A percentile compares a stretch with the other conserved stretches of the same genome.
These are phyloP conservation scores for Mobula birostris DNA, from an alignment of 2,113 vertebrate species.

Conservation along the genomic window DNA sequence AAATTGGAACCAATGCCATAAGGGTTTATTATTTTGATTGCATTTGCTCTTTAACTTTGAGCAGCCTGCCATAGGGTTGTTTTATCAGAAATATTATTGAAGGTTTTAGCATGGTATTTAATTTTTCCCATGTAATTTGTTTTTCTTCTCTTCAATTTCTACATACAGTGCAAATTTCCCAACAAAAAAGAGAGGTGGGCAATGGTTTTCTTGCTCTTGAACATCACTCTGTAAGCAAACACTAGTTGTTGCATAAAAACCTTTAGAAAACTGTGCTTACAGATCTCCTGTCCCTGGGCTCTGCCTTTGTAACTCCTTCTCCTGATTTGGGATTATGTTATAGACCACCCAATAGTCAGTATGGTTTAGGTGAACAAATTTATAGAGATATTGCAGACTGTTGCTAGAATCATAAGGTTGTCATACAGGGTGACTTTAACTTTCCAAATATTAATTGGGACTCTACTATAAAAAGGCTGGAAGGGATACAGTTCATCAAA, in stretches of 20 bases:
- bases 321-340: background rate
- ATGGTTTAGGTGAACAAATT: too few relatives aligned
- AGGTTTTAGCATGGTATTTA: constrained; percentile 1
- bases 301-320: background rate
- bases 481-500: too few relatives aligned
- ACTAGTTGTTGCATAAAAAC: background rate
- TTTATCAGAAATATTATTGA: background rate
- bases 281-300: too few relatives aligned
- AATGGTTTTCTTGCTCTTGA: background rate
- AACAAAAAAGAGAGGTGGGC: background rate
- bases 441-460: too few relatives aligned
- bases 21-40: constrained; percentile 9
- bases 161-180: background rate
- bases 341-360: too few relatives aligned
- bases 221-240: background rate
- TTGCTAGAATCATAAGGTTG: too few relatives aligned
- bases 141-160: background rate
- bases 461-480: too few relatives aligned
- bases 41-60: background rate
- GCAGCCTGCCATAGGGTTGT: background rate
- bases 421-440: too few relatives aligned
- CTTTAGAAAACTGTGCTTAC: background rate
- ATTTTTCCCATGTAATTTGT: background rate
- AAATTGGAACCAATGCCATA: background rate
- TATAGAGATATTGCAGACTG: too few relatives aligned